phyloP scores from a whole-genome alignment of 1,140 invertebrate genomes.

The Trigoniulus corallinus region DNA sequence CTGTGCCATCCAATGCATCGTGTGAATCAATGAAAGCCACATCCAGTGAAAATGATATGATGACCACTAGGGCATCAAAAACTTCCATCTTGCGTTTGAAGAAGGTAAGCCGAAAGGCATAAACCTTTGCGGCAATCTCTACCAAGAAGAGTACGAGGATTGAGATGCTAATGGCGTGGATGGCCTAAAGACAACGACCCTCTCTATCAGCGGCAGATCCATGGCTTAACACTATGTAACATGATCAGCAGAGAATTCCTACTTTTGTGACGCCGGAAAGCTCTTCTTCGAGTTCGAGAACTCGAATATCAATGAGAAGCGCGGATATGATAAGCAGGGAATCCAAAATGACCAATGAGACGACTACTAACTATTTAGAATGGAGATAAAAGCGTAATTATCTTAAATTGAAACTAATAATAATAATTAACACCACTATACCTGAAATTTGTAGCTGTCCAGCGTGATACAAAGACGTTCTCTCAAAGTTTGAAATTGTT shows the following conservation, averaged over 20 bases:
- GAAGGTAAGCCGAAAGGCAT: constrained; percentile 23
- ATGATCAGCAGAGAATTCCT: no score
- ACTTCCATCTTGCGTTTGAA: constrained; percentile 27
- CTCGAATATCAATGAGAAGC: constrained; percentile 23
- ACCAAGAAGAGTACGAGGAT: constrained; percentile 24
- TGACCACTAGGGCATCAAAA: constrained; percentile 27
- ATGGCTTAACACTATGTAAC: no score
- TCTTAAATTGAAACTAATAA: not conserved
- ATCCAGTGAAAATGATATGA: constrained; percentile 27
- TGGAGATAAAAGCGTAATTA: not conserved
- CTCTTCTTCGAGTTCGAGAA: constrained; percentile 16
- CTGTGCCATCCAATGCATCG: constrained; percentile 16
- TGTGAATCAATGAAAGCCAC: constrained; percentile 18
- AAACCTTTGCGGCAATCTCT: constrained; percentile 24
- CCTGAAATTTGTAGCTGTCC: constrained; percentile 24
- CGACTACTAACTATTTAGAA: constrained; percentile 16
- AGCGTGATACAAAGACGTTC: constrained; percentile 18
- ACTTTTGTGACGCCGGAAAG: not conserved
- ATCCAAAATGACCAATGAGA: constrained; percentile 24
- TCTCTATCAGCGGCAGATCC: no score
- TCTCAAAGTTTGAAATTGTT: constrained; percentile 15
- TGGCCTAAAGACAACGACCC: constrained; percentile 16
- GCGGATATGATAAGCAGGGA: constrained; percentile 23
- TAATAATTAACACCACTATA: no score
- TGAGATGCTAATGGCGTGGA: constrained; percentile 23